Conservation (phyloP, 2,888 invertebrate species). For the Trissolcus japonicus region DNA sequence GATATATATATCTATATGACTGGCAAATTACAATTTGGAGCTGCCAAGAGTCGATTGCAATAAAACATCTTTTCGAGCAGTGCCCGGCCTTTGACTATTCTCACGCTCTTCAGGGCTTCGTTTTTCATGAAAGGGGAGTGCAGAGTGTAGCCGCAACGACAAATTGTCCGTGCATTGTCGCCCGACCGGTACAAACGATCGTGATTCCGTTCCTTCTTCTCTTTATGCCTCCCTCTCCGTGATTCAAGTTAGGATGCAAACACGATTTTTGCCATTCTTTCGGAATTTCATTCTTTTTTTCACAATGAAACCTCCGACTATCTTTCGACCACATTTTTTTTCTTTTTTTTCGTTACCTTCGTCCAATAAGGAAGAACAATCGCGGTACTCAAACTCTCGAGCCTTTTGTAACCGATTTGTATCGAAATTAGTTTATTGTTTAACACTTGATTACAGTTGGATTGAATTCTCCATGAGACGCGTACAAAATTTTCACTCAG, state of each 20-base stretch:
- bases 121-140: constrained; percentile 55
- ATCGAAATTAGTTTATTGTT: constrained; percentile 3
- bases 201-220: constrained; percentile 53
- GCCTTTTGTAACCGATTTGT: constrained; percentile 3
- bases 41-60: constrained; percentile 29
- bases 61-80: constrained; percentile 39
- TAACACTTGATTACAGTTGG: background rate
- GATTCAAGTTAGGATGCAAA: constrained; percentile 51
- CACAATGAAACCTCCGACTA: constrained; percentile 41
- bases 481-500: too few species aligned
- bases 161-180: constrained; percentile 67
- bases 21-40: constrained; percentile 10
- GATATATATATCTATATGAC: background rate
- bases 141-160: constrained; percentile 56
- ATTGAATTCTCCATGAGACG: too few species aligned
- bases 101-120: constrained; percentile 58
- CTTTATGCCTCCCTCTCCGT: constrained; percentile 46
- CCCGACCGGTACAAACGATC: constrained; percentile 61
- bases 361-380: constrained; percentile 33
- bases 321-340: constrained; percentile 24
- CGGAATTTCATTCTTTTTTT: constrained; percentile 47
- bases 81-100: constrained; percentile 51
- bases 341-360: constrained; percentile 29
- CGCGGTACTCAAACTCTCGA: constrained; percentile 33
- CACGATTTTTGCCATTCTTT: constrained; percentile 60